Percentiles rank a stretch among this genome's conserved stretches.
phyloP scores from a whole-genome alignment of 2,797 vertebrate species.

The Catostomus latipinnis region DNA sequence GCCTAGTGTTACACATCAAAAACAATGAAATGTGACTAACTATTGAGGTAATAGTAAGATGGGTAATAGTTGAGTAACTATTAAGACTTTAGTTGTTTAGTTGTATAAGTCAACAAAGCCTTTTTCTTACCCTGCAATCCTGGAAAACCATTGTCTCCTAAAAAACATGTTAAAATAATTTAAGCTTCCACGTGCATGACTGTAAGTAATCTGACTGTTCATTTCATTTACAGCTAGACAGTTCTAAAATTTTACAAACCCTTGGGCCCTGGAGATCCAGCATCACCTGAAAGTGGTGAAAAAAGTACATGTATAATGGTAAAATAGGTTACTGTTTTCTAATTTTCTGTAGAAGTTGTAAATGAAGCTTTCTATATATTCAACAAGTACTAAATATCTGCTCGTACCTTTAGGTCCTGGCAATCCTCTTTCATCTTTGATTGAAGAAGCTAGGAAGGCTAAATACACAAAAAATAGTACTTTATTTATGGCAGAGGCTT shows the following conservation, averaged over 20 bases:
- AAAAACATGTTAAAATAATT: conserved; percentile 22
- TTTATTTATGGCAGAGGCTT: no score
- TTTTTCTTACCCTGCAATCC: conserved; percentile 84
- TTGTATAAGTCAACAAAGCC: background rate
- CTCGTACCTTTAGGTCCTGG: conserved; percentile 88
- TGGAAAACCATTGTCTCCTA: conserved; percentile 87
- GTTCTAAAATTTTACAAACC: conserved; percentile 56
- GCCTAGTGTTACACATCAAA: conserved; percentile 72
- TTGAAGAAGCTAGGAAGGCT: conserved; percentile 68
- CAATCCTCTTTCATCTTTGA: conserved; percentile 72
- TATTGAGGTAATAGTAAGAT: no score
- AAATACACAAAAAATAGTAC: conserved; percentile 29
- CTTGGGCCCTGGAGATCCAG: conserved; percentile 67
- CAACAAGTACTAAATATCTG: no score
- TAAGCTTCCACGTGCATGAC: background rate
- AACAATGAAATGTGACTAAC: conserved; percentile 9
- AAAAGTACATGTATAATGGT: background rate
- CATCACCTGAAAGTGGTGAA: conserved; percentile 65
- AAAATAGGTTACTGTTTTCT: background rate
- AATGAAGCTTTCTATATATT: background rate
- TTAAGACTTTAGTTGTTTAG: background rate
- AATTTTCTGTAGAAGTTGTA: conserved; percentile 1
- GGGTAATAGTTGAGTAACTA: no score
- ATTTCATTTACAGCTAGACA: background rate
- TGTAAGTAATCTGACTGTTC: background rate